Evolutionary conservation across 1,140 invertebrate genomes (phyloP).

Genomic region (Mesaphorura yosii): DNA sequence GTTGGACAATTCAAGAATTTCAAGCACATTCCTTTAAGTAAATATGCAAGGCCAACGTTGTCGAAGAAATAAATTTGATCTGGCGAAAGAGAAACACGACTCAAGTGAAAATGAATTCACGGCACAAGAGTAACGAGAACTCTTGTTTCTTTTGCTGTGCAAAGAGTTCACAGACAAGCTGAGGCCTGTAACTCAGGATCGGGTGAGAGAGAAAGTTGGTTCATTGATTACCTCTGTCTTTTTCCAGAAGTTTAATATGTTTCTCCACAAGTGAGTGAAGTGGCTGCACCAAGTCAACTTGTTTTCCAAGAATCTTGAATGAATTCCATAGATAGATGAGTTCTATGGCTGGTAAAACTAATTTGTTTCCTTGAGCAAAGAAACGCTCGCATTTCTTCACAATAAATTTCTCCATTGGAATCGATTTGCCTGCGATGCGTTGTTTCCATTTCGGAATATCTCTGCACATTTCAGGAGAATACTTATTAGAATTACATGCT

Average conservation of each 20-base stretch:
- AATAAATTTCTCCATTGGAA: conserved; percentile 93
- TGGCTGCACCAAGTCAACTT: conserved; percentile 51
- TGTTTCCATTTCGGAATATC: conserved; percentile 70
- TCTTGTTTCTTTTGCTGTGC: conserved; percentile 1
- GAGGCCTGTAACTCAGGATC: conserved; percentile 1
- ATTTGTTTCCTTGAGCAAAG: conserved; percentile 54
- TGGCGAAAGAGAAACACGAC: conserved; percentile 1
- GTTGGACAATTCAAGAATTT: conserved; percentile 55
- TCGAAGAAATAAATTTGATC: conserved; percentile 39
- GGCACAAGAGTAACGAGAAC: neutral
- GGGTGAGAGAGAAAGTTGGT: neutral
- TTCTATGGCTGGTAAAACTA: conserved; percentile 74
- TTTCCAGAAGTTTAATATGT: conserved; percentile 28
- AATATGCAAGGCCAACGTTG: conserved; percentile 60
- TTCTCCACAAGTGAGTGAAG: conserved; percentile 60
- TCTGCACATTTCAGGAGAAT: conserved; percentile 39
- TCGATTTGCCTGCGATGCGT: conserved; percentile 84
- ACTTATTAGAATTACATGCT: neutral
- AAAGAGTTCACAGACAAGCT: neutral
- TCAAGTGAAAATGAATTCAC: neutral
- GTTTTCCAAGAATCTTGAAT: conserved; percentile 68
- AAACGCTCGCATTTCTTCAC: conserved; percentile 70
- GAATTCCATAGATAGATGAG: conserved; percentile 89
- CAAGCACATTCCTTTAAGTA: conserved; percentile 76
- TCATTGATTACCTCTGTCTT: conserved; percentile 30